Conservation (phyloP, 2,113 vertebrate species). For the Chauna torquata region DNA sequence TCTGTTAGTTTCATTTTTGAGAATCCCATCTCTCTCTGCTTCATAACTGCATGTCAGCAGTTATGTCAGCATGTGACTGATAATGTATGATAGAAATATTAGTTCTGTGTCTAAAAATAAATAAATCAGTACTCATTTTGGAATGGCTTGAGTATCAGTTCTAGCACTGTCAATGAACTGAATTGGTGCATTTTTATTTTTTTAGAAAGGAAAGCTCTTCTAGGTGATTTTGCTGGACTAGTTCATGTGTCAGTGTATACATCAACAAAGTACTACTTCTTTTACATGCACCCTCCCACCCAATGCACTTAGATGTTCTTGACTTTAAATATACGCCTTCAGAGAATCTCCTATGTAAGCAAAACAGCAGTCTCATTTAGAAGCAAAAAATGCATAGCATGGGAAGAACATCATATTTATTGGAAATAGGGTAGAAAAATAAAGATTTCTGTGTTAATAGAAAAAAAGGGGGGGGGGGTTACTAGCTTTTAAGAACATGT, state of each 20-base stretch:
- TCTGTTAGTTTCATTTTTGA: not conserved
- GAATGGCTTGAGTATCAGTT: not conserved
- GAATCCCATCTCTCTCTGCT: not conserved
- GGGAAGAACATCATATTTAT: not conserved
- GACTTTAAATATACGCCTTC: too few species aligned
- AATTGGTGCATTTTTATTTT: not conserved
- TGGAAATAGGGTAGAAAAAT: not conserved
- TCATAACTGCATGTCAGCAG: not conserved
- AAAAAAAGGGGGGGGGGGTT: not conserved
- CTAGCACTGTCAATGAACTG: not conserved
- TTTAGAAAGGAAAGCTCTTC: not conserved
- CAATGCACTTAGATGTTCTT: not conserved
- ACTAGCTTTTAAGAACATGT: not conserved
- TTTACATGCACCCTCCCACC: not conserved
- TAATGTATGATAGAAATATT: not conserved
- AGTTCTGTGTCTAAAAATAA: not conserved
- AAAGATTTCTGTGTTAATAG: not conserved
- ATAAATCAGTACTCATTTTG: not conserved
- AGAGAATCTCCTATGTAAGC: too few species aligned
- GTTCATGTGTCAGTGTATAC: not conserved
- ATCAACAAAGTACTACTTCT: not conserved
- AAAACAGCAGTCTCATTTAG: not conserved
- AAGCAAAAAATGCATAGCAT: not conserved
- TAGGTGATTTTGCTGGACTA: not conserved
- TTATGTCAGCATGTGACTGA: not conserved